A percentile compares a stretch with the other conserved stretches of the same genome.
Conservation (phyloP, 2,888 invertebrate species). For the Sinodicranocentrus sp. region DNA sequence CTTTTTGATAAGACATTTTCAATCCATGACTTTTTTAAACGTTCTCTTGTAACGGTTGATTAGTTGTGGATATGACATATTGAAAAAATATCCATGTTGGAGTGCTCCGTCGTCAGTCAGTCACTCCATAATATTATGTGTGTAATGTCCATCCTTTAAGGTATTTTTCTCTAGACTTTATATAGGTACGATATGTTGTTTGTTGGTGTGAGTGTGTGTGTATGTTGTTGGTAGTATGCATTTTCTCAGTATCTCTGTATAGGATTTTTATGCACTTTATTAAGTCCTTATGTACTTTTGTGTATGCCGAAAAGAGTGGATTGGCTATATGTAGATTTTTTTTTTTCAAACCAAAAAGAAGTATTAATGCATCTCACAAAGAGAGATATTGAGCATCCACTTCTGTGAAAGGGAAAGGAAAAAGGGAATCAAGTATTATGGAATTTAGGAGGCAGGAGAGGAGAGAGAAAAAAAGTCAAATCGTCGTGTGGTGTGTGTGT, state of each 20-base stretch:
- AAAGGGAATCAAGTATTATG: conserved; percentile 12
- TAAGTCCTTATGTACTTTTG: background rate
- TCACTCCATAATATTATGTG: too few species aligned
- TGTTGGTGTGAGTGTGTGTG: too few species aligned
- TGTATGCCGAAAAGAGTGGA: background rate
- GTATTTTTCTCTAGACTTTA: too few species aligned
- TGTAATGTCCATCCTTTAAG: too few species aligned
- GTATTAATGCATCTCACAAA: conserved; percentile 12
- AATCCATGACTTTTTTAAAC: too few species aligned
- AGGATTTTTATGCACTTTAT: conserved; percentile 1
- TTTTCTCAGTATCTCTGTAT: background rate
- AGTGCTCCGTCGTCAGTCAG: too few species aligned
- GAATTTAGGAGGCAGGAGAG: conserved; percentile 17
- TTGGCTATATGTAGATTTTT: background rate
- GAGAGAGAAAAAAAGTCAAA: conserved; percentile 24
- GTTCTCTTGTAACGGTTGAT: background rate
- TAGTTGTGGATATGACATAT: background rate
- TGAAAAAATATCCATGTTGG: too few species aligned
- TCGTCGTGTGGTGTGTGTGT: conserved; percentile 6
- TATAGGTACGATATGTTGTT: too few species aligned
- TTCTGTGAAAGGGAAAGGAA: conserved; percentile 27
- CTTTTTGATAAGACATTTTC: too few species aligned
- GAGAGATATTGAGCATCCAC: too few species aligned
- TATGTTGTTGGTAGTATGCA: too few species aligned
- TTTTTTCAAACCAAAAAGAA: conserved; percentile 6